These are phyloP conservation scores for Tetramorium alpestre DNA, from an alignment of 1,140 invertebrate species.

Conservation along the genomic window DNA sequence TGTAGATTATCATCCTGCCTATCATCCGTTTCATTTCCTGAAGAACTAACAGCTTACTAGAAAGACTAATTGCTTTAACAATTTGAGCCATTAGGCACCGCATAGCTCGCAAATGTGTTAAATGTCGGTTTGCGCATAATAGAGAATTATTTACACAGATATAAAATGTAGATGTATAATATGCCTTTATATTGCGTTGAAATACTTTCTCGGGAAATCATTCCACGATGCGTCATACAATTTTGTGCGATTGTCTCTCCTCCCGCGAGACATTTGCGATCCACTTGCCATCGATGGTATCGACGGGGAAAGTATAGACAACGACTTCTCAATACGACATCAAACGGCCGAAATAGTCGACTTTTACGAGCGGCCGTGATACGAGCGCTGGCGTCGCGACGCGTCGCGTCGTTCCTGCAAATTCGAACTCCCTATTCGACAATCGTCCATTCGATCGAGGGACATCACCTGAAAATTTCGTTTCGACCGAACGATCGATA, in stretches of 20 bases:
- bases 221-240: slow-evolving; percentile 19
- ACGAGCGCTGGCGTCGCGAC: slow-evolving; percentile 12
- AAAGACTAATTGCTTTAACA: background rate
- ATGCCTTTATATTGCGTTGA: background rate
- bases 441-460: slow-evolving; percentile 34
- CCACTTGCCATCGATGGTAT: slow-evolving; percentile 39
- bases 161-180: background rate
- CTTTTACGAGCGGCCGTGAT: slow-evolving; percentile 54
- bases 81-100: background rate
- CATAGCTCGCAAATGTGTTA: background rate
- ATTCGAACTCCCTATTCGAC: slow-evolving; percentile 34
- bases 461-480: slow-evolving; percentile 20
- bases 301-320: slow-evolving; percentile 45
- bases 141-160: background rate
- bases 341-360: slow-evolving; percentile 47
- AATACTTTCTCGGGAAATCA: slow-evolving; percentile 24
- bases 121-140: background rate
- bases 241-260: slow-evolving; percentile 23
- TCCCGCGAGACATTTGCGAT: slow-evolving; percentile 33
- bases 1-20: background rate
- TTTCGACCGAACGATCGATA: background rate
- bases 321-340: slow-evolving; percentile 52
- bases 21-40: background rate
- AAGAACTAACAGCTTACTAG: background rate
- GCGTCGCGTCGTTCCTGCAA: background rate